Conservation (phyloP, 2,888 invertebrate genomes). For the Villa cingulata region DNA sequence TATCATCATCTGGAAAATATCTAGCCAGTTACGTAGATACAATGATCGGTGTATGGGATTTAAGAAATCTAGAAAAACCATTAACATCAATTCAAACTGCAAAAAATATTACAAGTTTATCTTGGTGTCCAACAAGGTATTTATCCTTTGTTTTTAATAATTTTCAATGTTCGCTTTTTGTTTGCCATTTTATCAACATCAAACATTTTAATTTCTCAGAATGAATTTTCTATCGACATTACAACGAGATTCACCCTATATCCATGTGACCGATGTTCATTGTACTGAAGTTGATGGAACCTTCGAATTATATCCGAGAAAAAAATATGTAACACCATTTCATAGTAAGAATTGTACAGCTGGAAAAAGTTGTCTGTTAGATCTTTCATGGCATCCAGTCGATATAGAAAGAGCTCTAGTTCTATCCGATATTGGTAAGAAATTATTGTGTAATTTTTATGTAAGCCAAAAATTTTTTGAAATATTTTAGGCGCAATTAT, state of each 20-base stretch:
- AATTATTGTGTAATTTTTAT: not conserved
- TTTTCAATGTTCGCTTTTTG: not conserved
- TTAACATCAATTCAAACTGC: slow-evolving; percentile 51
- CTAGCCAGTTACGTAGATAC: slow-evolving; percentile 74
- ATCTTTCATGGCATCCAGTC: slow-evolving; percentile 78
- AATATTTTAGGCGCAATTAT: not conserved
- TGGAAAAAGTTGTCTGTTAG: slow-evolving; percentile 39
- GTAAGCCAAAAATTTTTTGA: not conserved
- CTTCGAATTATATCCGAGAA: slow-evolving; percentile 61
- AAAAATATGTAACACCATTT: slow-evolving; percentile 45
- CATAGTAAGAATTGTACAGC: slow-evolving; percentile 6
- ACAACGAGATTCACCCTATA: slow-evolving; percentile 59
- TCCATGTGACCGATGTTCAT: slow-evolving; percentile 78
- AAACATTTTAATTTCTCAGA: slow-evolving; percentile 14
- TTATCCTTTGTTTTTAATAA: not conserved
- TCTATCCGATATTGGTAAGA: slow-evolving; percentile 22
- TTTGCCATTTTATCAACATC: too few relatives aligned
- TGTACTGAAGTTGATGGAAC: slow-evolving; percentile 55
- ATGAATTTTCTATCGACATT: slow-evolving; percentile 68
- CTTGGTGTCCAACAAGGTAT: slow-evolving; percentile 77
- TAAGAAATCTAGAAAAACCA: slow-evolving; percentile 73
- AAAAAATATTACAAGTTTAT: slow-evolving; percentile 57
- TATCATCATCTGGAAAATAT: slow-evolving; percentile 67
- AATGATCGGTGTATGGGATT: slow-evolving; percentile 78
- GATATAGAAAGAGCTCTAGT: slow-evolving; percentile 41